Evolutionary conservation across 1,140 invertebrate species (phyloP).

Genomic region (Trichoplusia ni): DNA sequence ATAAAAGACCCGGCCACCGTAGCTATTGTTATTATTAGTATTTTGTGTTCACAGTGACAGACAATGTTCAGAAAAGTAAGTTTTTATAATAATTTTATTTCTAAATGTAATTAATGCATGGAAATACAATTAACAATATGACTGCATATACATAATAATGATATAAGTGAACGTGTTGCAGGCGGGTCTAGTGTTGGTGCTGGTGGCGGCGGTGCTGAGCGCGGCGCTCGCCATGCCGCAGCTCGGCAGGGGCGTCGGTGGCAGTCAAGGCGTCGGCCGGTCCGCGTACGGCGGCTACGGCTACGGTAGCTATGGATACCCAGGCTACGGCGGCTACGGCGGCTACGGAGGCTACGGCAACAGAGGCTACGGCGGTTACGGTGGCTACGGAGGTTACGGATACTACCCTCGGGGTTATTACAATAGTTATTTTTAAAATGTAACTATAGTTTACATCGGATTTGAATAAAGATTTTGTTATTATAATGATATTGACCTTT

Average conservation of each 20-base stretch:
- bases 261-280: background rate
- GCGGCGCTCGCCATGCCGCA: background rate
- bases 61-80: too few relatives aligned
- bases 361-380: background rate
- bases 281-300: background rate
- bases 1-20: too few relatives aligned
- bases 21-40: too few relatives aligned
- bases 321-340: background rate
- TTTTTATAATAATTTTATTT: too few relatives aligned
- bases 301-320: background rate
- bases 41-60: too few relatives aligned
- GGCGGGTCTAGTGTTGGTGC: background rate
- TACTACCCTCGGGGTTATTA: background rate
- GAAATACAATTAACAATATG: too few relatives aligned
- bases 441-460: too few relatives aligned
- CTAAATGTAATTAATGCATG: too few relatives aligned
- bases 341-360: background rate
- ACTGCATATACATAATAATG: too few relatives aligned
- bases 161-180: too few relatives aligned
- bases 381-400: background rate
- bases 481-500: background rate
- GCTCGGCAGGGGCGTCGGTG: background rate
- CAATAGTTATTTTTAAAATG: background rate
- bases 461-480: background rate
- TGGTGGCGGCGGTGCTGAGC: background rate